Conservation (phyloP, 2,888 invertebrate genomes). For the Diloba caeruleocephala region DNA sequence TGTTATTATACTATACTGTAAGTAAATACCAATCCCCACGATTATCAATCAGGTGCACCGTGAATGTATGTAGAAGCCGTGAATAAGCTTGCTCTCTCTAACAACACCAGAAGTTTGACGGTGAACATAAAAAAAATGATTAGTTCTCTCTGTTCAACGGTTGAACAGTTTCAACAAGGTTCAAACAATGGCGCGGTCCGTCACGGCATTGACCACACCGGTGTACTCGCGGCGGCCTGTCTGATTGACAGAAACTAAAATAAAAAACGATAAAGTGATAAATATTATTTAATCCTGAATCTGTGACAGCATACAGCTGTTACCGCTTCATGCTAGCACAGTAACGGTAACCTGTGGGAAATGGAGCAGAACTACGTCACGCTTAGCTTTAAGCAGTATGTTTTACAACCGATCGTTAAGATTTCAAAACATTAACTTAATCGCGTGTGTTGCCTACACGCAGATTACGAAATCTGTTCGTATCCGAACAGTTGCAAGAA, state of each 20-base stretch:
- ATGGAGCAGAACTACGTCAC: constrained; percentile 34
- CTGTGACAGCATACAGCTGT: constrained; percentile 35
- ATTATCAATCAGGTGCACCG: no score
- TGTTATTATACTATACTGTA: no score
- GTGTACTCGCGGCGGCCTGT: constrained; percentile 57
- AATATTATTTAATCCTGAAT: constrained; percentile 36
- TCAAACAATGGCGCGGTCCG: constrained; percentile 60
- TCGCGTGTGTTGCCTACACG: constrained; percentile 3
- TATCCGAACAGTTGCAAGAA: not conserved
- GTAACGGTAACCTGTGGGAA: constrained; percentile 29
- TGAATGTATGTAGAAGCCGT: not conserved
- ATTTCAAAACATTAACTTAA: constrained; percentile 24
- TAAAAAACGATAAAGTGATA: constrained; percentile 24
- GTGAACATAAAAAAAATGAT: constrained; percentile 37
- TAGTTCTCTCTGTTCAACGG: constrained; percentile 45
- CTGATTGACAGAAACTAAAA: constrained; percentile 50
- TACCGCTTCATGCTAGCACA: constrained; percentile 16
- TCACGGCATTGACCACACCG: constrained; percentile 66
- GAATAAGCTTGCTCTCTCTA: constrained; percentile 5
- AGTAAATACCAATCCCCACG: no score
- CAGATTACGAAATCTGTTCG: constrained; percentile 22
- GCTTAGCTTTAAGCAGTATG: constrained; percentile 16
- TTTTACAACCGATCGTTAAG: constrained; percentile 15
- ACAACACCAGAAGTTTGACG: constrained; percentile 36
- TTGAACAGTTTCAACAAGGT: constrained; percentile 53